Conservation (phyloP, 2,113 vertebrate genomes). For the Campylomormyrus tamandua region DNA sequence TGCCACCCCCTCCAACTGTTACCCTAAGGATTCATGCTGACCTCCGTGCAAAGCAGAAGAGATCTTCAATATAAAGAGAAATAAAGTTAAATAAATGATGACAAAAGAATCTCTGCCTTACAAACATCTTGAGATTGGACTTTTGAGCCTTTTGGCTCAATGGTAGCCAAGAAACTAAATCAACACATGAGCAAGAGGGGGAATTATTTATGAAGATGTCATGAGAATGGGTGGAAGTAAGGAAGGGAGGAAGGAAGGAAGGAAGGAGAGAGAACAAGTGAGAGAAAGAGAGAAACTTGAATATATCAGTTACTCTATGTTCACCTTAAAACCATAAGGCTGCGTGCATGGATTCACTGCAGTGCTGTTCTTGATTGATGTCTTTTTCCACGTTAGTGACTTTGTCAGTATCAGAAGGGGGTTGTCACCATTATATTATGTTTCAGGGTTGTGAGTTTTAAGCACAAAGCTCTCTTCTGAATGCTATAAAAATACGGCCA, state of each 20-base stretch:
- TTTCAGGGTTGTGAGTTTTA: background rate
- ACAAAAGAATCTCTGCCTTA: constrained; percentile 18
- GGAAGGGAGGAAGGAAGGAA: background rate
- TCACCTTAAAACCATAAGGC: background rate
- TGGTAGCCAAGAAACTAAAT: background rate
- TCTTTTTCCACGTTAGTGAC: background rate
- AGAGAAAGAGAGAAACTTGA: background rate
- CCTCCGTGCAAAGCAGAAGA: background rate
- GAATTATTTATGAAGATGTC: constrained; percentile 25
- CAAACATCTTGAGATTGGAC: background rate
- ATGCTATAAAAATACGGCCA: constrained; percentile 29
- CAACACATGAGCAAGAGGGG: constrained; percentile 28
- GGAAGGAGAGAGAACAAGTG: background rate
- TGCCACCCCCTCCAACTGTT: constrained; percentile 10
- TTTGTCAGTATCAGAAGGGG: background rate
- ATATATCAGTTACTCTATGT: background rate
- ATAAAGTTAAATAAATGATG: constrained; percentile 7
- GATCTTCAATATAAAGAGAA: constrained; percentile 17
- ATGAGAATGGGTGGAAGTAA: constrained; percentile 1
- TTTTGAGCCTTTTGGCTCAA: background rate
- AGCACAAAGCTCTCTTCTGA: constrained; percentile 22
- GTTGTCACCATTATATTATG: background rate
- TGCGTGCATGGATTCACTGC: background rate
- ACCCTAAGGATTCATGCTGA: constrained; percentile 6
- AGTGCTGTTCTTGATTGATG: background rate